Evolutionary conservation across 2,113 vertebrate species (phyloP).

Genomic region (Tor tambroides): DNA sequence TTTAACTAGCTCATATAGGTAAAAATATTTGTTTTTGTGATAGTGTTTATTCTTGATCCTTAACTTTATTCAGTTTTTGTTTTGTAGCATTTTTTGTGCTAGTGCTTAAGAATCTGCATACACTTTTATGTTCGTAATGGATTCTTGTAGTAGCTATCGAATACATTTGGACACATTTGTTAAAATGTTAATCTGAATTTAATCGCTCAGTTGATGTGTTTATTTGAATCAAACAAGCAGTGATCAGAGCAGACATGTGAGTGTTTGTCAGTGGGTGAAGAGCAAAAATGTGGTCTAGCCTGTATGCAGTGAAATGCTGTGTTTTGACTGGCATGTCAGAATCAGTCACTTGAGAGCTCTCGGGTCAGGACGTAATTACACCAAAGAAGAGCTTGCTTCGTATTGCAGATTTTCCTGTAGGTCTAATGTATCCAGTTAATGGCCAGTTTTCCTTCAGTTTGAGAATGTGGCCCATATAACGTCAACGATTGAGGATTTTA

Average conservation of each 20-base stretch:
- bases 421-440: constrained; percentile 7
- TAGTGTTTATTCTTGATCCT: neutral
- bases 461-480: neutral
- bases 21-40: neutral
- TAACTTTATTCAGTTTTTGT: neutral
- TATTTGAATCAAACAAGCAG: constrained; percentile 6
- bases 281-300: constrained; percentile 37
- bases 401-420: constrained; percentile 6
- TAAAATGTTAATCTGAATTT: neutral
- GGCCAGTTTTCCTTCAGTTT: neutral
- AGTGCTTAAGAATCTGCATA: neutral
- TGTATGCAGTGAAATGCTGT: constrained; percentile 25
- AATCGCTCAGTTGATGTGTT: neutral
- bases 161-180: neutral
- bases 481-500: neutral
- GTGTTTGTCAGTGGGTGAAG: constrained; percentile 18
- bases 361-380: constrained; percentile 21
- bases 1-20: neutral
- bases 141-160: neutral
- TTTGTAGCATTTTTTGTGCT: neutral
- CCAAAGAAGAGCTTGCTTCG: constrained; percentile 1
- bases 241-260: neutral
- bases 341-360: constrained; percentile 29
- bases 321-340: constrained; percentile 34
- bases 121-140: neutral